A percentile compares a stretch with the other conserved stretches of the same genome.
Conservation (phyloP, 2,797 vertebrate genomes). For the Carduelis carduelis region DNA sequence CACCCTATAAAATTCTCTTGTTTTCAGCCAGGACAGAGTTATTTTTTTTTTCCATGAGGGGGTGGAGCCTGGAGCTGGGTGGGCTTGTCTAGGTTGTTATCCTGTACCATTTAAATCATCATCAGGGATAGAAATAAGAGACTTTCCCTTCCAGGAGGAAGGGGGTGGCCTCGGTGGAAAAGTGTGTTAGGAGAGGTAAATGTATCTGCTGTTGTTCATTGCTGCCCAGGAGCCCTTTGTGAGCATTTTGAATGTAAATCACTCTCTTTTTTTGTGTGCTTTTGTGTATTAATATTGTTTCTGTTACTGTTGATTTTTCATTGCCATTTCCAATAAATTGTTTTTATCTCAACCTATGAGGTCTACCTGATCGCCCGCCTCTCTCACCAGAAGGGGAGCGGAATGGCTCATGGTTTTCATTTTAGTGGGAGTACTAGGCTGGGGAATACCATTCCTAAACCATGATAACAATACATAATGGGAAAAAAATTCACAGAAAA, state of each 20-base stretch:
- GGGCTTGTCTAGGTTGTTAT: not conserved
- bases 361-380: not conserved
- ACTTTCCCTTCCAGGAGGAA: not conserved
- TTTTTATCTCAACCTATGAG: not conserved
- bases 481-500: not conserved
- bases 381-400: not conserved
- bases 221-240: too few species aligned
- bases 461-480: not conserved
- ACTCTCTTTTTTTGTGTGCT: not conserved
- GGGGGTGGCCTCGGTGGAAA: accelerated
- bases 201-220: not conserved
- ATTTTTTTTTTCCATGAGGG: too few species aligned
- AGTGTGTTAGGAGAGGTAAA: not conserved
- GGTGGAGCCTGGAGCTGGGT: not conserved
- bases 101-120: too few species aligned
- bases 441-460: not conserved
- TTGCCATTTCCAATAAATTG: not conserved
- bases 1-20: not conserved
- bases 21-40: not conserved
- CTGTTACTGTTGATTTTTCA: not conserved
- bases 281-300: not conserved
- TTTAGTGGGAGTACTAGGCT: not conserved
- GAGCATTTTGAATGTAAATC: not conserved
- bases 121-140: accelerated
- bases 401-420: not conserved